Evolutionary conservation across 2,113 vertebrate species (phyloP).

Genomic region (Ammodramus savannarum): DNA sequence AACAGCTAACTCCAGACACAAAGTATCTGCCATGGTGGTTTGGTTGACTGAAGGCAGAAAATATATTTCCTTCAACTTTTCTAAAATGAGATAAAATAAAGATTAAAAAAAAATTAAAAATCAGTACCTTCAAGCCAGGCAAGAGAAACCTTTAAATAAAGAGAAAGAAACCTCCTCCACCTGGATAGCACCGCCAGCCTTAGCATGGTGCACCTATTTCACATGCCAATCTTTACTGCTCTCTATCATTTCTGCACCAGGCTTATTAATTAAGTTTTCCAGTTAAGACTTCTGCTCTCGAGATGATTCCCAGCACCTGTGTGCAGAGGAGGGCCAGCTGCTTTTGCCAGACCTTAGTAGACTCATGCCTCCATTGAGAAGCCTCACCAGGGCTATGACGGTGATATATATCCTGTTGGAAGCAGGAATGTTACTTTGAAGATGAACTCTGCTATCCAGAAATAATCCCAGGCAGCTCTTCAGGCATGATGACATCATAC

Average conservation of each 20-base stretch:
- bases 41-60: background rate
- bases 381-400: fast-evolving
- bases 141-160: background rate
- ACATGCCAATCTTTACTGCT: background rate
- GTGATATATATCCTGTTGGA: background rate
- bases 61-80: background rate
- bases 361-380: background rate
- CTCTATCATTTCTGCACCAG: background rate
- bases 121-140: background rate
- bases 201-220: background rate
- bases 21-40: background rate
- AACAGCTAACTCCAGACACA: background rate
- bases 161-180: background rate
- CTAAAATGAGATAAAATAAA: background rate
- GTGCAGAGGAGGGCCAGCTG: background rate
- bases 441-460: background rate
- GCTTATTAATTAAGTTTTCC: background rate
- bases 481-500: background rate
- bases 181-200: background rate
- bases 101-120: background rate
- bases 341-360: background rate
- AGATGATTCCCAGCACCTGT: background rate
- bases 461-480: background rate
- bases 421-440: background rate
- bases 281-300: background rate